phyloP scores from a whole-genome alignment of 2,113 vertebrate genomes.

The Myotis yumanensis region DNA sequence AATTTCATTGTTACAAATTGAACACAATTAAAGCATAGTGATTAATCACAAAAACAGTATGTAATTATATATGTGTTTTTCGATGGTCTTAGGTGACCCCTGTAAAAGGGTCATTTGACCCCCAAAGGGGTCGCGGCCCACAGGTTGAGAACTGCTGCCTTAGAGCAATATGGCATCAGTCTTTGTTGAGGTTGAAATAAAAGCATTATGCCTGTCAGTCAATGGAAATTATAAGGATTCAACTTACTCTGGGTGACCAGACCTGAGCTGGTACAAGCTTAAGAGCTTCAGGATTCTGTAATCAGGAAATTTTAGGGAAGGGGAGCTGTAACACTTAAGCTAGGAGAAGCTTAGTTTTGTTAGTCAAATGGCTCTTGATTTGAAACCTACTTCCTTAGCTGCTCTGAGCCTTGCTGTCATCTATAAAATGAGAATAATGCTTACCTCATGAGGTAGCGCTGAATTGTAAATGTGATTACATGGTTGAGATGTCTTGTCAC shows the following conservation, averaged over 20 bases:
- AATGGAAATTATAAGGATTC: neutral
- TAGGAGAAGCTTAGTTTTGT: neutral
- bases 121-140: no score
- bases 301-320: neutral
- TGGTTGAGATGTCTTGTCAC: neutral
- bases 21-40: no score
- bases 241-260: neutral
- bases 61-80: no score
- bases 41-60: no score
- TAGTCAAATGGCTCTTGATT: neutral
- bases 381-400: neutral
- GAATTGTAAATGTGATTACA: neutral
- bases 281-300: neutral
- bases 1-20: no score
- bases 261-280: neutral
- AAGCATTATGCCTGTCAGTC: neutral
- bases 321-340: neutral
- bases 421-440: neutral
- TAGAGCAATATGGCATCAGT: accelerated
- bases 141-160: no score
- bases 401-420: neutral
- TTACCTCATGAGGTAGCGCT: no score
- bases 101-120: no score
- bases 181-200: neutral
- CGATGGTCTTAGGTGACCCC: no score